These are phyloP conservation scores for Tauraco erythrolophus DNA, from an alignment of 2,113 vertebrate species.

Conservation along the genomic window DNA sequence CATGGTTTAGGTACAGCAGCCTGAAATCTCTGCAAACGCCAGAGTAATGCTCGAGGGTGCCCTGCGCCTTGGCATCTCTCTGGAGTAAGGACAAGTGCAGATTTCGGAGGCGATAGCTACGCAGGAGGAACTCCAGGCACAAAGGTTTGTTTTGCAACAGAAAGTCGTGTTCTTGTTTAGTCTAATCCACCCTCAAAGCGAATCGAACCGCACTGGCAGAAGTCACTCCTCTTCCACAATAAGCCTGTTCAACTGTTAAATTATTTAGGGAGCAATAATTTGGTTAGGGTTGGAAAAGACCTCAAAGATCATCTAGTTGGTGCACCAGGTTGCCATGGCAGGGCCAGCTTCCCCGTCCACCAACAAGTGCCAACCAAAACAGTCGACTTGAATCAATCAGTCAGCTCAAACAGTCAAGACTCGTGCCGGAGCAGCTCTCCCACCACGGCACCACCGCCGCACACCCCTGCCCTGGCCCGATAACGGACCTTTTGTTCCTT, in stretches of 20 bases:
- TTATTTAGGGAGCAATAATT: not conserved
- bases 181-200: not conserved
- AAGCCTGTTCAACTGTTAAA: too few relatives aligned
- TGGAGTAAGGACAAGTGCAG: not conserved
- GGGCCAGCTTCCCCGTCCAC: not conserved
- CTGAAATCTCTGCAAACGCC: not conserved
- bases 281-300: not conserved
- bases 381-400: not conserved
- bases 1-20: not conserved
- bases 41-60: fast-evolving
- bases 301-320: too few relatives aligned
- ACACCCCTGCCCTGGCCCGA: fast-evolving
- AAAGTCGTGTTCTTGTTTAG: not conserved
- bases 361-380: not conserved
- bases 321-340: fast-evolving
- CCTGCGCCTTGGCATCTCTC: fast-evolving
- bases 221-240: not conserved
- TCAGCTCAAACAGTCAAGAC: not conserved
- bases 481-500: not conserved
- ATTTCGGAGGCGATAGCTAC: fast-evolving
- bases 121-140: not conserved
- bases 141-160: not conserved
- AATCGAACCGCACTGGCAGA: not conserved
- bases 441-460: not conserved
- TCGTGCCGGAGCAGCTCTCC: not conserved